These are phyloP conservation scores for Drosophila demipolita DNA, from an alignment of 2,888 invertebrate genomes.

Conservation along the genomic window DNA sequence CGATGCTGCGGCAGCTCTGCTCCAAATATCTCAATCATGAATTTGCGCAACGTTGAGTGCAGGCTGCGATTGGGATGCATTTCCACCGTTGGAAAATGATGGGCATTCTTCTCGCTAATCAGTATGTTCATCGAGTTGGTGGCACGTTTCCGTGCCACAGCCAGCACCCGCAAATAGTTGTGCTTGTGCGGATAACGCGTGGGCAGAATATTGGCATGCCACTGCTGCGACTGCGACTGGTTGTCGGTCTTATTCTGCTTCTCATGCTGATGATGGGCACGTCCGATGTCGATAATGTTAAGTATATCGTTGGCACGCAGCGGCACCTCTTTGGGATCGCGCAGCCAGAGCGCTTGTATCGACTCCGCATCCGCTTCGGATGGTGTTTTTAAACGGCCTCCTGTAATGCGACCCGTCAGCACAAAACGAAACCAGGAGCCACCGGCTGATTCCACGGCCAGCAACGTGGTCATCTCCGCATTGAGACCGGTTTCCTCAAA, in stretches of 20 bases:
- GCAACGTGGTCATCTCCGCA: constrained; percentile 92
- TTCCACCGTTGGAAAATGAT: constrained; percentile 95
- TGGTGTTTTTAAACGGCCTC: constrained; percentile 95
- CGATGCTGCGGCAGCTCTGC: constrained; percentile 93
- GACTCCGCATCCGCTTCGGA: constrained; percentile 97
- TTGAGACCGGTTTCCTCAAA: constrained; percentile 97
- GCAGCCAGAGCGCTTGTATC: constrained; percentile 95
- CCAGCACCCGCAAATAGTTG: constrained; percentile 91
- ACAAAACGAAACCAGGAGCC: constrained; percentile 98
- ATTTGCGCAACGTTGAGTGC: constrained; percentile 94
- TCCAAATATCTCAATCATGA: constrained; percentile 96
- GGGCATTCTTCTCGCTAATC: constrained; percentile 92
- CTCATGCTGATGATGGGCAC: constrained; percentile 85
- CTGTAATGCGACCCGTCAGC: constrained; percentile 92
- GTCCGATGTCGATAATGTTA: constrained; percentile 92
- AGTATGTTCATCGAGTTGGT: constrained; percentile 94
- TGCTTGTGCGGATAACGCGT: constrained; percentile 89
- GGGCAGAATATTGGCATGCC: constrained; percentile 91
- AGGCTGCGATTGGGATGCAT: constrained; percentile 92
- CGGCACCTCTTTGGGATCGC: constrained; percentile 90
- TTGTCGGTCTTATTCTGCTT: constrained; percentile 43
- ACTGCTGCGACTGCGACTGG: constrained; percentile 82
- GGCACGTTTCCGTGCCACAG: constrained; percentile 92
- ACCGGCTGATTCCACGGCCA: constrained; percentile 94
- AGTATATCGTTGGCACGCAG: constrained; percentile 93